Evolutionary conservation across 2,797 vertebrate genomes (phyloP).

Genomic region (Neoniphon sammara): DNA sequence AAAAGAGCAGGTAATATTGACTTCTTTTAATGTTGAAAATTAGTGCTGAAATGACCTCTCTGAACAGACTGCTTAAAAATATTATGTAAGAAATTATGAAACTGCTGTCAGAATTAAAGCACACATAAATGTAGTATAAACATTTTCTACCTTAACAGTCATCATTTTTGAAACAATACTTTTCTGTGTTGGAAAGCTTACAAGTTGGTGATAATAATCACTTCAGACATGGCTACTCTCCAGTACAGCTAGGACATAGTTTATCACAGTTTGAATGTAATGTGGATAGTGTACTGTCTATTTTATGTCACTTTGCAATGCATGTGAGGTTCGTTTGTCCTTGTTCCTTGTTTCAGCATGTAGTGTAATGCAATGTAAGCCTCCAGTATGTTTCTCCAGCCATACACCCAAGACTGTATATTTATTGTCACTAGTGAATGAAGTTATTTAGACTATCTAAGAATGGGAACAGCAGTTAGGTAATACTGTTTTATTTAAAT

Average conservation of each 20-base stretch:
- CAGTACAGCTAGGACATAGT: no score
- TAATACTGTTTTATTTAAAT: not conserved
- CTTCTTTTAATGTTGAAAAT: not conserved
- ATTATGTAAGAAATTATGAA: not conserved
- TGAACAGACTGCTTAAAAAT: not conserved
- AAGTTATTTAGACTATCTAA: slow-evolving; percentile 1
- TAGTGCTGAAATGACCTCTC: not conserved
- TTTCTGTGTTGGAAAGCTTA: not conserved
- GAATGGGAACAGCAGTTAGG: not conserved
- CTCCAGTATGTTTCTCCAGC: slow-evolving; percentile 5
- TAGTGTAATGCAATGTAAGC: not conserved
- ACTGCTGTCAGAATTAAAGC: not conserved
- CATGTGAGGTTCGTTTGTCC: not conserved
- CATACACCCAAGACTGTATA: not conserved
- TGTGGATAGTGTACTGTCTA: no score
- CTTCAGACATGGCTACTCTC: not conserved
- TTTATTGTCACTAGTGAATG: slow-evolving; percentile 19
- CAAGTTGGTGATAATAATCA: not conserved
- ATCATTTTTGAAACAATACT: not conserved
- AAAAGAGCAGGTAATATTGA: no score
- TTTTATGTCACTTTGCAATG: not conserved
- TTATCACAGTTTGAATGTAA: no score
- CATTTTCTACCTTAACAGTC: not conserved
- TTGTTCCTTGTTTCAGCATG: slow-evolving; percentile 3
- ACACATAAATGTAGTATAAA: not conserved